These are phyloP conservation scores for Drosophila parthenogenetica DNA, from an alignment of 2,888 invertebrate genomes.

Conservation along the genomic window DNA sequence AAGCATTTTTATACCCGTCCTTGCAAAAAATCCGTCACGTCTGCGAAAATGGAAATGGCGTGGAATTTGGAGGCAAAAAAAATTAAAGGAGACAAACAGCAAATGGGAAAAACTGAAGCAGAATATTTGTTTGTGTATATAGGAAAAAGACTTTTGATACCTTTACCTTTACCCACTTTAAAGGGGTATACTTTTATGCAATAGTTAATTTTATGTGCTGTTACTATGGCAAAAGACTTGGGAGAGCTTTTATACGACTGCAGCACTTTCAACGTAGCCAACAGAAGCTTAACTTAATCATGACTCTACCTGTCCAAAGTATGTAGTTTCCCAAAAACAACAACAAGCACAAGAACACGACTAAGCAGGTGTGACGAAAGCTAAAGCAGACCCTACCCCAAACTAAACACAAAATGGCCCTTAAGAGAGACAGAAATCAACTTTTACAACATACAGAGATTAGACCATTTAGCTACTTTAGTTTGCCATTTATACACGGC, in stretches of 20 bases:
- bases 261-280: neutral
- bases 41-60: slow-evolving; percentile 57
- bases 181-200: neutral
- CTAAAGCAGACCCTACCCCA: slow-evolving; percentile 2
- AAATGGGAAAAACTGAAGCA: slow-evolving; percentile 27
- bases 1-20: slow-evolving; percentile 53
- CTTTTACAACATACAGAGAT: slow-evolving; percentile 39
- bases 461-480: slow-evolving; percentile 42
- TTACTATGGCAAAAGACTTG: neutral
- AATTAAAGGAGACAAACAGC: slow-evolving; percentile 9
- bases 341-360: neutral
- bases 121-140: slow-evolving; percentile 24
- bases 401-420: slow-evolving; percentile 4
- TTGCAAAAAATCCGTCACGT: slow-evolving; percentile 58
- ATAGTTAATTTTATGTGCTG: neutral
- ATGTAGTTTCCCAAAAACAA: no score
- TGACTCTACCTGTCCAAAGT: no score
- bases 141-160: slow-evolving; percentile 39
- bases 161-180: neutral
- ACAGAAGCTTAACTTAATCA: neutral
- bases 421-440: slow-evolving; percentile 46
- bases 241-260: neutral
- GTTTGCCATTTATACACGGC: slow-evolving; percentile 32
- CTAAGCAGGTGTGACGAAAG: slow-evolving; percentile 47
- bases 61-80: slow-evolving; percentile 46